Percentiles rank a stretch among this genome's conserved stretches.
Evolutionary conservation across 2,888 invertebrate genomes (phyloP).

Genomic region (Leucoptera coffeella): DNA sequence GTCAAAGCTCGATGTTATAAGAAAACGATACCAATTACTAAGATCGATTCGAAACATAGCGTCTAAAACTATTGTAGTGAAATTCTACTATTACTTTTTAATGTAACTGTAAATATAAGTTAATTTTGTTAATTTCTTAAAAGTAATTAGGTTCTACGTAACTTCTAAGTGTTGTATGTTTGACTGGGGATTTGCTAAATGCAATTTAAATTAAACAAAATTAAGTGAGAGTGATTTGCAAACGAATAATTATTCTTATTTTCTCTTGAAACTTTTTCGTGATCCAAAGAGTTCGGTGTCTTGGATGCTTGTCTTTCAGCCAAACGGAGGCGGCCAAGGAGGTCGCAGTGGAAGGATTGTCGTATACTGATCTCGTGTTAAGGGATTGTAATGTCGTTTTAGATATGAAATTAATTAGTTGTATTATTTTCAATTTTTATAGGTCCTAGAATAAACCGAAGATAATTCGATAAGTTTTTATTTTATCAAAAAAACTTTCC

Average conservation of each 20-base stretch:
- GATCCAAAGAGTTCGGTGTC: too few relatives aligned
- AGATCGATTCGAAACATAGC: too few relatives aligned
- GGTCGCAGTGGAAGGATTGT: conserved; percentile 13
- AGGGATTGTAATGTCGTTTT: conserved; percentile 51
- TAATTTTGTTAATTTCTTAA: conserved; percentile 52
- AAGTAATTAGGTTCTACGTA: conserved; percentile 50
- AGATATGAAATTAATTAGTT: conserved; percentile 53
- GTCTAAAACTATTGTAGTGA: conserved; percentile 41
- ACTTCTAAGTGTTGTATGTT: conserved; percentile 50
- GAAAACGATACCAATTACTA: too few relatives aligned
- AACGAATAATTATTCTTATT: conserved; percentile 20
- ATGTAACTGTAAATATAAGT: conserved; percentile 51
- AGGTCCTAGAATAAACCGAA: conserved; percentile 54
- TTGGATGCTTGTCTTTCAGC: too few relatives aligned
- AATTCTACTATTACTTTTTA: conserved; percentile 46
- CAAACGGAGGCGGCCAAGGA: too few relatives aligned
- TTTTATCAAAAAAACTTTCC: conserved; percentile 47
- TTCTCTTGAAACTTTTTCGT: too few relatives aligned
- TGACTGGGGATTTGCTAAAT: conserved; percentile 50
- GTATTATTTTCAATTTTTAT: conserved; percentile 54
- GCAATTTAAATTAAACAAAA: conserved; percentile 43
- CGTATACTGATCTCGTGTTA: conserved; percentile 56
- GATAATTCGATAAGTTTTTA: conserved; percentile 54
- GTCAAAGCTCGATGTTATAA: too few relatives aligned
- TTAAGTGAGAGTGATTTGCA: conserved; percentile 37